Conservation (phyloP, 2,888 invertebrate genomes). For the Cecidostiba fungosa region DNA sequence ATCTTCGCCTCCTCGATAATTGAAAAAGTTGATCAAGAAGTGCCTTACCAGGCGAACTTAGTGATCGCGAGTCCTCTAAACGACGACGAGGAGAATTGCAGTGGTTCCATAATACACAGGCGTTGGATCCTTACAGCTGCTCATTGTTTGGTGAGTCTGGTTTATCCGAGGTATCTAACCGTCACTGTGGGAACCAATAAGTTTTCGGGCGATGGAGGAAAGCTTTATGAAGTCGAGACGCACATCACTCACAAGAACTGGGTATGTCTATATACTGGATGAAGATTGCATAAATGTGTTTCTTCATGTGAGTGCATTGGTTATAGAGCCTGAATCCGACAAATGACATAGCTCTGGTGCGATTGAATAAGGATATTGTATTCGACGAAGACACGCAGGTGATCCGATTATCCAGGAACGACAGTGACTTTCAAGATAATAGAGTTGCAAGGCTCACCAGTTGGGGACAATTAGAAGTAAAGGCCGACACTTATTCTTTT, state of each 20-base stretch:
- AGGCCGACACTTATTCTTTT: background rate
- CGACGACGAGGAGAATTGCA: slow-evolving; percentile 29
- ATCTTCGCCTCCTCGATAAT: background rate
- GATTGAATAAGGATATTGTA: slow-evolving; percentile 2
- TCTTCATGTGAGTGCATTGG: background rate
- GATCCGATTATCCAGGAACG: background rate
- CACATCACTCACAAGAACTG: slow-evolving; percentile 23
- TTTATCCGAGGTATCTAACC: slow-evolving; percentile 22
- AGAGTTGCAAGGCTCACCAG: slow-evolving; percentile 20
- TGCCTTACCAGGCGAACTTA: slow-evolving; percentile 40
- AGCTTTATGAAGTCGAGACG: slow-evolving; percentile 2
- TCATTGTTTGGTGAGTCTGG: slow-evolving; percentile 26
- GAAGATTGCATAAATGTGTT: background rate
- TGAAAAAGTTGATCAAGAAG: background rate
- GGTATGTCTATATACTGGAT: slow-evolving; percentile 4
- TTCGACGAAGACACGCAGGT: background rate
- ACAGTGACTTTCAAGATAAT: background rate
- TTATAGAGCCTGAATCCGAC: slow-evolving; percentile 8
- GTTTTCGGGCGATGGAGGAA: slow-evolving; percentile 25
- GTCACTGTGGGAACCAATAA: slow-evolving; percentile 25
- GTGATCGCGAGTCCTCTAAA: background rate
- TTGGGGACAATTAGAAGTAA: slow-evolving; percentile 35
- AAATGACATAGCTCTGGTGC: slow-evolving; percentile 35
- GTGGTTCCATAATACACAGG: slow-evolving; percentile 31
- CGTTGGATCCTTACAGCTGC: slow-evolving; percentile 52